Evolutionary conservation across 2,888 invertebrate species (phyloP).

Genomic region (Drosophila silvestris): DNA sequence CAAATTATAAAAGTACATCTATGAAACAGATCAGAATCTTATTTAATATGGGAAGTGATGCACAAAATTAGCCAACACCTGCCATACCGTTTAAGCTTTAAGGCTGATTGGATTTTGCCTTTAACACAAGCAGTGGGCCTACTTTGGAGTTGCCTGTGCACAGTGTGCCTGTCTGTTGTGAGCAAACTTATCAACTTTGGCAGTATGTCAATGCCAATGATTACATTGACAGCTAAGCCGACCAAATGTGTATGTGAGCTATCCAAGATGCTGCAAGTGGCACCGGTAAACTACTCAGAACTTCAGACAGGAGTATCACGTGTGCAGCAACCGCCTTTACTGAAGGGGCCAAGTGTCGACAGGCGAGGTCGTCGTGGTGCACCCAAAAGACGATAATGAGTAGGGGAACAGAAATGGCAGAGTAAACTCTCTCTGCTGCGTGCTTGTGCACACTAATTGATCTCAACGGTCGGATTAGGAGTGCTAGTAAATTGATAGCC

Average conservation of each 20-base stretch:
- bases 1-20: not conserved
- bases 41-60: not conserved
- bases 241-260: slow-evolving; percentile 3
- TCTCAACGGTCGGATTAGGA: slow-evolving; percentile 76
- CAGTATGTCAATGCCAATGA: slow-evolving; percentile 56
- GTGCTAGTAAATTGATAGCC: slow-evolving; percentile 68
- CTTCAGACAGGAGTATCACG: slow-evolving; percentile 43
- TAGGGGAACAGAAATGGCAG: slow-evolving; percentile 5
- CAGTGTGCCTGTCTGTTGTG: not conserved
- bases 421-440: slow-evolving; percentile 31
- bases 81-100: not conserved
- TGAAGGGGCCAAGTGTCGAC: slow-evolving; percentile 22
- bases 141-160: slow-evolving; percentile 1
- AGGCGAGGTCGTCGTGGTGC: slow-evolving; percentile 16
- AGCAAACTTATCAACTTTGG: slow-evolving; percentile 43
- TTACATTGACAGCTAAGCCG: slow-evolving; percentile 22
- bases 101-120: slow-evolving; percentile 19
- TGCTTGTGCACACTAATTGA: slow-evolving; percentile 68
- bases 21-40: not conserved
- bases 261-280: slow-evolving; percentile 8
- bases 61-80: not conserved
- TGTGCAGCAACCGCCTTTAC: slow-evolving; percentile 17
- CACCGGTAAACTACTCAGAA: slow-evolving; percentile 17
- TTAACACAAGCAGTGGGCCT: not conserved
- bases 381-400: slow-evolving; percentile 1